phyloP scores from a whole-genome alignment of 2,797 vertebrate species.

The Gymnodraco acuticeps region DNA sequence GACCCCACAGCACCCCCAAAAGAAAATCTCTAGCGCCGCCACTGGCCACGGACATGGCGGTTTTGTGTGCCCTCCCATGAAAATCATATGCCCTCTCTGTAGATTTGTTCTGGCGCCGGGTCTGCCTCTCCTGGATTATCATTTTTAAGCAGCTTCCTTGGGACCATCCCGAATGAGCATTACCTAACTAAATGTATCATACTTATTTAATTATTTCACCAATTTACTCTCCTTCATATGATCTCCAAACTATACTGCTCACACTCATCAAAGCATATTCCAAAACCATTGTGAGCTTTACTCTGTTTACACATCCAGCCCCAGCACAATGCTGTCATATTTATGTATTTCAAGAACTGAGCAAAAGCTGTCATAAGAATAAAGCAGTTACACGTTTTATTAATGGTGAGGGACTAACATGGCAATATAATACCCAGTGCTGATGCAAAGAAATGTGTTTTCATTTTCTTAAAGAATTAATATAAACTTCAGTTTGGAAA shows the following conservation, averaged over 20 bases:
- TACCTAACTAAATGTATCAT: conserved; percentile 61
- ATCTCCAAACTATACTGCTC: conserved; percentile 38
- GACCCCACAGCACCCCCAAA: too few relatives aligned
- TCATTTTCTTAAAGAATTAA: conserved; percentile 48
- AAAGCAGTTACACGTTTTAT: conserved; percentile 27
- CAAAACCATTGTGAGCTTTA: conserved; percentile 23
- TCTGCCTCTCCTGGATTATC: conserved; percentile 86
- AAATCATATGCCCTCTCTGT: too few relatives aligned
- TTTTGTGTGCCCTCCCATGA: too few relatives aligned
- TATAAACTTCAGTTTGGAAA: conserved; percentile 34
- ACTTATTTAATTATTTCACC: conserved; percentile 70
- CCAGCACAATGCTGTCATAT: conserved; percentile 11
- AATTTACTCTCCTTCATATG: conserved; percentile 61
- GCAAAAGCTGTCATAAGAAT: conserved; percentile 27
- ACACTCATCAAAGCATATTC: conserved; percentile 21
- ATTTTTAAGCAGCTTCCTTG: conserved; percentile 88
- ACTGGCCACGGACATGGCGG: too few relatives aligned
- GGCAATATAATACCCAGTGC: conserved; percentile 11
- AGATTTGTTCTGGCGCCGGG: too few relatives aligned
- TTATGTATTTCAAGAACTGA: conserved; percentile 9
- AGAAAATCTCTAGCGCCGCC: too few relatives aligned
- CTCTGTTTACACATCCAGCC: conserved; percentile 6
- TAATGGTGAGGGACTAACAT: conserved; percentile 43
- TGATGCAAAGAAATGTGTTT: conserved; percentile 34
- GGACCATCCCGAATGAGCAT: conserved; percentile 78